Base-by-base conservation (phyloP, 2,888 invertebrate species). In the Operophtera brumata region DNA sequence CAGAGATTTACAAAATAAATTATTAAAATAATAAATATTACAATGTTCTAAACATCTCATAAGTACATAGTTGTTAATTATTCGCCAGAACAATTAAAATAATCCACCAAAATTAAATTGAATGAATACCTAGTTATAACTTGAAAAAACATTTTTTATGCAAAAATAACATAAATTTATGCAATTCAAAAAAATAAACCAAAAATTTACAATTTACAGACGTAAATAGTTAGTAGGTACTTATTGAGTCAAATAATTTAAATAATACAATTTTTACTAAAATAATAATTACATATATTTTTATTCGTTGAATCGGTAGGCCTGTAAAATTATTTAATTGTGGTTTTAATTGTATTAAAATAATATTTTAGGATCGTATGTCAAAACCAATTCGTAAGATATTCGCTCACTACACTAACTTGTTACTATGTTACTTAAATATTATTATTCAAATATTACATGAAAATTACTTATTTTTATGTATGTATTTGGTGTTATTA, bases 1-100 rank as follows among this genome's bases (percentile, higher is more conserved):
- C 76, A 78, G 76, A 78, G 78, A 68, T 45, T 54, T 20, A 28
- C 13, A 41, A 39, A 41, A 20, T 25, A 30, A 11, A 30, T 30
- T 13, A 11, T 13, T 28, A 39, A 47, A 20, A 35, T 28, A 48
- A 48, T 36, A 49, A 54, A 30, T 40, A 42, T 25, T 41, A 34
- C n/a, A 35, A 11, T 43, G 36, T 46, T 41, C 28, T 40, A 36
- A 35, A 30, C 25, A 47, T 20, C 20, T 30, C 8, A 13, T 55
- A 49, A 54, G 47, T 54, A 57, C 50, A 28, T 28, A 20, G 9
- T n/a, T 39, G 28, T 34, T 37, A 6, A 34, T n/a, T 34, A n/a
- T 11, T n/a, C n/a, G n/a, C 2, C 10, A 34, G 10, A 34, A 34
- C 5, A 34, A 34, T n/a, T n/a, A 34, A 11, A 34, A 11, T n/a